phyloP scores from a whole-genome alignment of 2,797 vertebrate genomes.

The Emydoidea blandingii region DNA sequence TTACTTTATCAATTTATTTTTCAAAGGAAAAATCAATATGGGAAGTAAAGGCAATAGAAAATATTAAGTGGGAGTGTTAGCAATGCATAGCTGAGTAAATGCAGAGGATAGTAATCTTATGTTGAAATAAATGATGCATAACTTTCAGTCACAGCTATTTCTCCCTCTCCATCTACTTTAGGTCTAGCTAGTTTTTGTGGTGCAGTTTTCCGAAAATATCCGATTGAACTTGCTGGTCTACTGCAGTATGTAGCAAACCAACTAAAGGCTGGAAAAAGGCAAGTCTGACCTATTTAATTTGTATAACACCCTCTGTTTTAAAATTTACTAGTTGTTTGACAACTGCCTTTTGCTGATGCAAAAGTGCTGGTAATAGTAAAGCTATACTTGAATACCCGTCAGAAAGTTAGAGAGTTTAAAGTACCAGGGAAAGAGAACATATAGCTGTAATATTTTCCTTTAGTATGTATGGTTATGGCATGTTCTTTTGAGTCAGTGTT shows the following conservation, averaged over 20 bases:
- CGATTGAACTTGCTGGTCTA: slow-evolving; percentile 96
- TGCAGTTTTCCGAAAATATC: slow-evolving; percentile 98
- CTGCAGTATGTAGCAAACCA: slow-evolving; percentile 99
- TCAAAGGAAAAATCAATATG: slow-evolving; percentile 4
- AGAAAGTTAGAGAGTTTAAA: background rate
- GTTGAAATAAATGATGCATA: background rate
- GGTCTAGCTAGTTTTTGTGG: slow-evolving; percentile 98
- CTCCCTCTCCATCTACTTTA: slow-evolving; percentile 66
- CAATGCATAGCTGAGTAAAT: slow-evolving; percentile 19
- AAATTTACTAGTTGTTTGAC: background rate
- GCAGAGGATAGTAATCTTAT: background rate
- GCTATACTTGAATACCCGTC: background rate
- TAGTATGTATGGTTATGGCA: background rate
- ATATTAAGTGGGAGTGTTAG: background rate
- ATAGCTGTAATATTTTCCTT: background rate
- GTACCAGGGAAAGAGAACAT: background rate
- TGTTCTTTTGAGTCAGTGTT: background rate
- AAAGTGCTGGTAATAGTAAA: background rate
- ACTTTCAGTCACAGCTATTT: slow-evolving; percentile 4
- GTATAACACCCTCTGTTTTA: background rate
- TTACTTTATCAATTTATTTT: background rate
- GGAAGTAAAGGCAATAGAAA: slow-evolving; percentile 1
- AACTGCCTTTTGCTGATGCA: background rate
- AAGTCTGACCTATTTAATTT: slow-evolving; percentile 41
- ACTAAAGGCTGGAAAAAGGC: slow-evolving; percentile 98